Evolutionary conservation across 2,888 invertebrate species (phyloP).

Genomic region (Caenorhabditis drosophilae): DNA sequence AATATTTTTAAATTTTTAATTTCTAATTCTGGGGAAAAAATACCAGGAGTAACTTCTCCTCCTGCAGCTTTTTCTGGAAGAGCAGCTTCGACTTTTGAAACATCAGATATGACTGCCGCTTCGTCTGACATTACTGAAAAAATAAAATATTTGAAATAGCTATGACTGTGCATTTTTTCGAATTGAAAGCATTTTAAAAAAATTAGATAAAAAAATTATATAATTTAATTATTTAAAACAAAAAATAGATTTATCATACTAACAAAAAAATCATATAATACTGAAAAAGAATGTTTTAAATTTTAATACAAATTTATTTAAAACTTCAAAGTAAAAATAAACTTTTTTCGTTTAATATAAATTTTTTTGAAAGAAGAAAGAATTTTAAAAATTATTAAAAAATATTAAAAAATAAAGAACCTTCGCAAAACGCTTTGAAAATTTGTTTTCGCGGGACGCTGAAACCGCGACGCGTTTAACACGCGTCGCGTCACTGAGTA

Average conservation of each 20-base stretch:
- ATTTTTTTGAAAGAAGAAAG: too few species aligned
- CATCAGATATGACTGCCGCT: conserved; percentile 6
- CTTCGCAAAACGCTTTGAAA: conserved; percentile 6
- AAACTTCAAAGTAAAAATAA: too few species aligned
- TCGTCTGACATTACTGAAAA: conserved; percentile 27
- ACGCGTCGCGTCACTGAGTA: conserved; percentile 21
- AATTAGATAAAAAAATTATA: not conserved
- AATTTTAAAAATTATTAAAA: too few species aligned
- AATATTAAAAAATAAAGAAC: not conserved
- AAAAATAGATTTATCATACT: not conserved
- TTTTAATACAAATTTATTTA: too few species aligned
- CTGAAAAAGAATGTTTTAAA: too few species aligned
- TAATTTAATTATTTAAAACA: not conserved
- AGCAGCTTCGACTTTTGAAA: conserved; percentile 12
- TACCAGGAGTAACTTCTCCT: too few species aligned
- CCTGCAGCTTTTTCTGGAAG: conserved; percentile 5
- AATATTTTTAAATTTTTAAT: not conserved
- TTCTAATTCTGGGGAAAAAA: not conserved
- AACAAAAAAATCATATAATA: conserved; percentile 9
- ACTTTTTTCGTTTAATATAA: too few species aligned
- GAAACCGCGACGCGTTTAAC: conserved; percentile 12
- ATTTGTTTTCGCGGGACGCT: conserved; percentile 37
- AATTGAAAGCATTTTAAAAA: conserved; percentile 2
- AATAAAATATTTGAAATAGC: conserved; percentile 4
- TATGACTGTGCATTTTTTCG: not conserved